Evolutionary conservation across 2,888 invertebrate species (phyloP), one percentile per base, ranked within the genome.

Genomic region (Agrenia bidenticulata): DNA sequence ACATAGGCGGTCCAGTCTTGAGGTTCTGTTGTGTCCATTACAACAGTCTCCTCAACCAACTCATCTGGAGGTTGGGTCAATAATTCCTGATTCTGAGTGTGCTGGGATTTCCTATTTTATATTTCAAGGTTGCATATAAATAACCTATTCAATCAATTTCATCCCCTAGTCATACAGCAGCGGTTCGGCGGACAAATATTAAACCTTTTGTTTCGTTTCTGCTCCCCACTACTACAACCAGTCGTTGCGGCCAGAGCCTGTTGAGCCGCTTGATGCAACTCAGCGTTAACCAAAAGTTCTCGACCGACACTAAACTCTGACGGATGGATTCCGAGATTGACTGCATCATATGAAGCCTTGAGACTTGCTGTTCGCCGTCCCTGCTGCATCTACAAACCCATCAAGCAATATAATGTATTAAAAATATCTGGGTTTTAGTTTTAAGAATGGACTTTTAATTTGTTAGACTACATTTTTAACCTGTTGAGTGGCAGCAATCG

Each of bases 311-410:
- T 85, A 69, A 88, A 85, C 64, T 89, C 89, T 67, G 85, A 84
- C 2, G 83, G 81, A 62, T 79, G 77, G 26, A 78, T 75, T 53
- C 78, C 78, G 59, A 79, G 78, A 69, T 87, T 86, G 63, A 90
- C 89, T 0, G 94, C 95, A 80, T 96, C 96, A 79, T 94, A 95
- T 32, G 94, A 94, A 15, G 96, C 95, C 81, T 96, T 96, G 73
- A 96, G 82, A 77, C 94, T 93, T 1, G 95, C 92, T 0, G 95
- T 94, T 61, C 96, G 85, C 53, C 97, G 85, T 0, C 96, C 96
- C 77, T 94, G 94, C 78, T 92, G 92, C 92, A 95, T 93, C 87
- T 92, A 81, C 50, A 70, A 32, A 32, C n/a, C n/a, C n/a, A n/a
- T n/a, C n/a, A n/a, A n/a, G n/a, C n/a, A n/a, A n/a, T n/a, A n/a